Evolutionary conservation across 2,888 invertebrate species (phyloP).

Genomic region (Philereme vetulata): DNA sequence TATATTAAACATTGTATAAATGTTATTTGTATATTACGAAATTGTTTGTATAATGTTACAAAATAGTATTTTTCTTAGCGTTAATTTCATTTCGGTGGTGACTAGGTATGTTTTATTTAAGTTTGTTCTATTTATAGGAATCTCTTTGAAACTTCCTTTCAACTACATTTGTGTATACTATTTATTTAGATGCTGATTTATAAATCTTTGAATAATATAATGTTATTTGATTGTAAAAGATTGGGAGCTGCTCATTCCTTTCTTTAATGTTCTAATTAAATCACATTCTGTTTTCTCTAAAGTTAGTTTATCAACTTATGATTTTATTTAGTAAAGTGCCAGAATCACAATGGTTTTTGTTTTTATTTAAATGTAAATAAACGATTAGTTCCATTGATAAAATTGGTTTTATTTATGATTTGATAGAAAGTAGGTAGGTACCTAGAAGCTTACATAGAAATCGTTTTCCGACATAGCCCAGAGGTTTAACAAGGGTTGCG

Average conservation of each 20-base stretch:
- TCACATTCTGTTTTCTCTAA: constrained; percentile 14
- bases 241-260: not conserved
- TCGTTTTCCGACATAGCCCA: no score
- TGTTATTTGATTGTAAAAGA: constrained; percentile 13
- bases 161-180: constrained; percentile 20
- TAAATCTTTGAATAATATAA: constrained; percentile 18
- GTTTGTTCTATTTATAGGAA: constrained; percentile 16
- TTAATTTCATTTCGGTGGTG: constrained; percentile 9
- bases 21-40: constrained; percentile 34
- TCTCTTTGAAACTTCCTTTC: constrained; percentile 16
- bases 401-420: constrained; percentile 15
- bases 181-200: constrained; percentile 19
- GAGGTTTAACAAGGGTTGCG: no score
- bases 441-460: no score
- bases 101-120: constrained; percentile 14
- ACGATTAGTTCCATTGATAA: constrained; percentile 37
- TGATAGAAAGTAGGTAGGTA: not conserved
- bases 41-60: constrained; percentile 34
- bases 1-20: not conserved
- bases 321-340: constrained; percentile 31
- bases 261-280: not conserved
- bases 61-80: constrained; percentile 7
- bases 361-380: constrained; percentile 44
- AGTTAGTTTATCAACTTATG: constrained; percentile 20
- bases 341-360: constrained; percentile 40